Conservation (phyloP, 2,113 vertebrate species). For the Steatornis caripensis region DNA sequence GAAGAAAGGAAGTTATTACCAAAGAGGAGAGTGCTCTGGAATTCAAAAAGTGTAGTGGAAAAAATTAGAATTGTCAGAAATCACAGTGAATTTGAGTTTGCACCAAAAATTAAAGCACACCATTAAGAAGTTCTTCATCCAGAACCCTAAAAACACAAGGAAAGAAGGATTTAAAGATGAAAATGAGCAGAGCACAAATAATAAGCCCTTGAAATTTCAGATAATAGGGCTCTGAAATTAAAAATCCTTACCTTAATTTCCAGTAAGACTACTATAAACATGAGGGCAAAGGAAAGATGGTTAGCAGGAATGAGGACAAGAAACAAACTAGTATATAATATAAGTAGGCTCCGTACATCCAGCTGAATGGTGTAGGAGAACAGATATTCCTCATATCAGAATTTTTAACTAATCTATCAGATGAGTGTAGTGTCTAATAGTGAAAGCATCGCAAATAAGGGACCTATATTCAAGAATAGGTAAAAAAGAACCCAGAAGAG, state of each 20-base stretch:
- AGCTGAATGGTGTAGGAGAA: not conserved
- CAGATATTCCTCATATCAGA: not conserved
- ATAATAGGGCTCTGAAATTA: not conserved
- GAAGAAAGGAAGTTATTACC: not conserved
- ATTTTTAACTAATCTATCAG: not conserved
- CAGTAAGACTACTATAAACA: not conserved
- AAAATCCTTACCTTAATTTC: not conserved
- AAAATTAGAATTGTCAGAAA: not conserved
- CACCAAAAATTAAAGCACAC: not conserved
- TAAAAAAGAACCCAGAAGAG: not conserved
- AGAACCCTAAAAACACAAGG: not conserved
- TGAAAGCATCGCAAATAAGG: not conserved
- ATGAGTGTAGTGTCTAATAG: not conserved
- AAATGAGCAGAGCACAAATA: not conserved
- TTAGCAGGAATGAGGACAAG: not conserved
- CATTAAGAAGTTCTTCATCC: not conserved
- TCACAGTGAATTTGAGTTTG: not conserved
- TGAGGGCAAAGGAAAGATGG: not conserved
- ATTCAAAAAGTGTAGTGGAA: not conserved
- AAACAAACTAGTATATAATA: too few relatives aligned
- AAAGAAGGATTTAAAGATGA: not conserved
- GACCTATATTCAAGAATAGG: not conserved
- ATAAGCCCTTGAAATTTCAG: not conserved
- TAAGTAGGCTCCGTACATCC: not conserved
- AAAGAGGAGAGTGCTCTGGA: not conserved